Evolutionary conservation across 2,888 invertebrate species (phyloP).

Genomic region (Diarsia brunnea): DNA sequence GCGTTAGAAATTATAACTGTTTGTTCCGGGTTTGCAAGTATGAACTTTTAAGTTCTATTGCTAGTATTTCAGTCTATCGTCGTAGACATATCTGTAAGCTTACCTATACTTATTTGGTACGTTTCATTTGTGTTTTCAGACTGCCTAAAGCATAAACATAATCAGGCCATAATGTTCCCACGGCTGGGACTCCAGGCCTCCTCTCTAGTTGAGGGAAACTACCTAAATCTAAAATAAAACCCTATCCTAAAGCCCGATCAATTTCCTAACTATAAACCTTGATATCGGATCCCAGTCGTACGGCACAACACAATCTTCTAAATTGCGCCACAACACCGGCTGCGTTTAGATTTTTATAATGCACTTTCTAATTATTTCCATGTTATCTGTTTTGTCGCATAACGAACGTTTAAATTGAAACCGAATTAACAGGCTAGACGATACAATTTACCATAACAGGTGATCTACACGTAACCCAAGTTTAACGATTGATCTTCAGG

Average conservation of each 20-base stretch:
- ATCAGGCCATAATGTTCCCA: no score
- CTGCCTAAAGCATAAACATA: no score
- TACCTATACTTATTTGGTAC: neutral
- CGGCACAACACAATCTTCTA: neutral
- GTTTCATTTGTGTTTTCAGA: neutral
- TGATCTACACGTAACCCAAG: constrained; percentile 18
- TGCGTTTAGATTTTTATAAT: constrained; percentile 34
- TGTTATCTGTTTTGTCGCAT: neutral
- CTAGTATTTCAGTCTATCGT: neutral
- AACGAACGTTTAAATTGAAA: constrained; percentile 27
- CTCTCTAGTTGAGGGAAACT: no score
- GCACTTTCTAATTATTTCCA: constrained; percentile 58
- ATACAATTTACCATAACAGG: neutral
- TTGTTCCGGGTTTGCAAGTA: constrained; percentile 1
- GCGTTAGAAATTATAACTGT: constrained; percentile 4
- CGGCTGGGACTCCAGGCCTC: no score
- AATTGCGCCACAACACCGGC: constrained; percentile 18
- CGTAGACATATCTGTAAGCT: neutral
- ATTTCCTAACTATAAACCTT: neutral
- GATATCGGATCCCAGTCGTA: neutral
- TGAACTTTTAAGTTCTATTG: neutral
- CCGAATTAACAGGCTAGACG: constrained; percentile 14
- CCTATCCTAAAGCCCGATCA: neutral
- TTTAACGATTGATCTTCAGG: constrained; percentile 22
- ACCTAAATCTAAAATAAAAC: neutral